Base-by-base conservation (phyloP, 2,797 vertebrate species). In the Ambastaia sidthimunki region DNA sequence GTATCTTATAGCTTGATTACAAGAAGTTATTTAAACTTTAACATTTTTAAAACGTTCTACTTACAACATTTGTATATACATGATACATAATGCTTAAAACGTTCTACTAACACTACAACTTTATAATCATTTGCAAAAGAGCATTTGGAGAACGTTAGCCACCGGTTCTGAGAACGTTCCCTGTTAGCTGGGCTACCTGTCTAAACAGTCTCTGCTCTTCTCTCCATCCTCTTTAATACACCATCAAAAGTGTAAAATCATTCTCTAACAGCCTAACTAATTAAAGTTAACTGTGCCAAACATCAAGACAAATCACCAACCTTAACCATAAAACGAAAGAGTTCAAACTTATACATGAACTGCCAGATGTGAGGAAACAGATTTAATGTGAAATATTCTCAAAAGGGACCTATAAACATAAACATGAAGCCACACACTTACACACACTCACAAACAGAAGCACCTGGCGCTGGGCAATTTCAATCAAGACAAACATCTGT, bases 401-500 rank as follows among this genome's bases (percentile, higher is more conserved):
- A 60, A 74, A 67, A 76, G 50, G 34, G 50, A 7, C 15, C 15
- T 10, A 68, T 63, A 78, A 34, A 78, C 16, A 71, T 31, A 74
- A 55, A 31, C 25, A n/a, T 70, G 19, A 18, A 54, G 57, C 10
- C 15, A 47, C 21, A 25, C 31, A 34, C 23, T 2, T n/a, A 28
- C 47, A 23, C 73, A 65, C 15, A 31, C 47, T 18, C 12, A 66
- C 23, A 50, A 44, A 28, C 6, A 60, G 12, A 73, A 78, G 5
- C 69, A 79, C 77, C 77, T 79, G 69, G 59, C 44, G 47, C 10
- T n/a, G 69, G 66, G 62, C 60, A 47, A 12, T 66, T 72, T 79
- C 59, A 79, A 79, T 79, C 69, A 72, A 25, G 57, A 44, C 25
- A 1, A 66, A 65, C 77, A 79, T 72, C 77, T 79, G 77, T 57